A percentile compares a stretch with the other conserved stretches of the same genome.
Evolutionary conservation across 2,888 invertebrate species (phyloP).

Genomic region (Dryobotodes eremita): DNA sequence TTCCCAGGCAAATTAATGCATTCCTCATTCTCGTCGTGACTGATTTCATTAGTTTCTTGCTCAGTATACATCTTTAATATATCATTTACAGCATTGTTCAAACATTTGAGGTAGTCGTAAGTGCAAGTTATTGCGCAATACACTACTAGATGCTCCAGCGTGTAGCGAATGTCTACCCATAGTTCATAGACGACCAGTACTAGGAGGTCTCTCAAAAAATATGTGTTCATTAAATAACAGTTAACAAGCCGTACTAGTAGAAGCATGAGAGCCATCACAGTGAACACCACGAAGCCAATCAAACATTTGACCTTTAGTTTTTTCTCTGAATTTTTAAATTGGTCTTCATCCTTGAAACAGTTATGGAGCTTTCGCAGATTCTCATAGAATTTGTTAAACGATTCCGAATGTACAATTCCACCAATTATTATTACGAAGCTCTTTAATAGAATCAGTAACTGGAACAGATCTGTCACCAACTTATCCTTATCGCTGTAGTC

Average conservation of each 20-base stretch:
- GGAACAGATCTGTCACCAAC: conserved; percentile 33
- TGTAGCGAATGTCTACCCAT: conserved; percentile 47
- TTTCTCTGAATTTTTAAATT: conserved; percentile 22
- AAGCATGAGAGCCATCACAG: conserved; percentile 34
- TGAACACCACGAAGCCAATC: conserved; percentile 40
- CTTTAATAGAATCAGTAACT: conserved; percentile 38
- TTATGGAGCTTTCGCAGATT: conserved; percentile 38
- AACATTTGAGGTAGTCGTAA: conserved; percentile 39
- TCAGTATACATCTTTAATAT: conserved; percentile 35
- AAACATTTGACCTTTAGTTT: conserved; percentile 42
- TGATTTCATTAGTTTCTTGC: conserved; percentile 24
- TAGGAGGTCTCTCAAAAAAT: conserved; percentile 29
- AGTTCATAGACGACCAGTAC: conserved; percentile 41
- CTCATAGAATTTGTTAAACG: conserved; percentile 38
- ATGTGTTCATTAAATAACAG: conserved; percentile 20
- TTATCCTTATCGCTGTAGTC: conserved; percentile 32
- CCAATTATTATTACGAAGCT: conserved; percentile 45
- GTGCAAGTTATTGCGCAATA: conserved; percentile 40
- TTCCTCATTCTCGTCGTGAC: conserved; percentile 18
- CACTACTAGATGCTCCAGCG: conserved; percentile 48
- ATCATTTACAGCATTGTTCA: conserved; percentile 33
- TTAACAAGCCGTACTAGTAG: conserved; percentile 3
- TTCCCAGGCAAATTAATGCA: conserved; percentile 36
- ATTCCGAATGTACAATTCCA: conserved; percentile 42
- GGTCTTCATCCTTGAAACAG: conserved; percentile 28